phyloP scores from a whole-genome alignment of 1,140 invertebrate genomes.

The Heliconius nattereri region DNA sequence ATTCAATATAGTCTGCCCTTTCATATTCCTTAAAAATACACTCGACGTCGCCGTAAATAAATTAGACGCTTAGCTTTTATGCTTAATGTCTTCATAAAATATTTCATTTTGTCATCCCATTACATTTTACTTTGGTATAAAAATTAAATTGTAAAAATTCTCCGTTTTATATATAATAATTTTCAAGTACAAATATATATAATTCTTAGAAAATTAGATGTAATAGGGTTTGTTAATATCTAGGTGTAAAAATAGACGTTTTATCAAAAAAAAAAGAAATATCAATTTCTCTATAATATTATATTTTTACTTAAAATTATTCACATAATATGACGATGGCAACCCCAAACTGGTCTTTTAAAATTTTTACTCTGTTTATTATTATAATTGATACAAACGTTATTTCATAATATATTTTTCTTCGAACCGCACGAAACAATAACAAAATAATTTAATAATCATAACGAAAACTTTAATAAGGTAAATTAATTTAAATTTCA shows the following conservation, averaged over 20 bases:
- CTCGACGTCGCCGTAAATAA: conserved; percentile 35
- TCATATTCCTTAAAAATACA: conserved; percentile 15
- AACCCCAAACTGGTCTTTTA: too few species aligned
- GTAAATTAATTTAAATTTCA: background rate
- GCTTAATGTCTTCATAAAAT: conserved; percentile 32
- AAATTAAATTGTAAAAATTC: background rate
- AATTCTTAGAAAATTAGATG: too few species aligned
- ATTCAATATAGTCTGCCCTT: background rate
- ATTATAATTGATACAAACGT: too few species aligned
- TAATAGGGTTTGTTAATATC: too few species aligned
- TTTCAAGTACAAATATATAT: too few species aligned
- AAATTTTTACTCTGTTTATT: too few species aligned
- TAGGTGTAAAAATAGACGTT: too few species aligned
- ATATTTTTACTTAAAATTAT: too few species aligned
- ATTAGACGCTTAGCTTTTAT: conserved; percentile 35
- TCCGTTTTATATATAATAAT: background rate
- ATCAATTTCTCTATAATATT: too few species aligned
- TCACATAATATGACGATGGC: too few species aligned
- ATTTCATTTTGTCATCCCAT: conserved; percentile 23
- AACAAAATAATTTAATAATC: background rate
- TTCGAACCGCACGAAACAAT: background rate
- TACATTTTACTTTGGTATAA: background rate
- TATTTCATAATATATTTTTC: too few species aligned
- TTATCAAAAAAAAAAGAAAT: too few species aligned
- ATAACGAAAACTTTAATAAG: background rate